Evolutionary conservation across 2,888 invertebrate genomes (phyloP), one percentile per base, ranked within the genome.

Genomic region (Cryptocephalus moraei): DNA sequence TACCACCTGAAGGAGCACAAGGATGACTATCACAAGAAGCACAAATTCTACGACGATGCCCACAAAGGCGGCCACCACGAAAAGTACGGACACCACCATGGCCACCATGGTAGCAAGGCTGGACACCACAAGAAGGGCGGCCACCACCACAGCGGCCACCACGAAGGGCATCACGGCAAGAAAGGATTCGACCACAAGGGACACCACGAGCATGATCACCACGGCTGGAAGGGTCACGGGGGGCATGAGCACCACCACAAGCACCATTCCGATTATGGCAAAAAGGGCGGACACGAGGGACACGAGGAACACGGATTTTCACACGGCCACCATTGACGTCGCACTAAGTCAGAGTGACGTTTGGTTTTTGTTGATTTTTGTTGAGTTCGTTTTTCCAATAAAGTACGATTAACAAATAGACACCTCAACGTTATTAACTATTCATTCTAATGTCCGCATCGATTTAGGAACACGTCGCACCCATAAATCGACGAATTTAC

Each of bases 1-100:
- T 89, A 81, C 68, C 90, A 90, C 62, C 84, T 88, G 67, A 88
- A 89, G 63, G 84, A 84, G 38, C 86, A 89, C 70, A 91, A 91
- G 65, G 90, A 90, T 62, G 90, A 90, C 65, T 89, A 84, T 64
- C 83, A 87, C 62, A 90, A 90, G 68, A 84, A 87, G 62, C 88
- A 88, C 68, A 89, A 89, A 68, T 90, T 90, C 75, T 90, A 90
- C 71, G 89, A 90, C 64, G 88, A 90, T 66, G 84, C 83, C 68
- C 86, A 90, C 69, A 87, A 89, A 64, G 86, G 84, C 6, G 89
- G 89, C 0, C 82, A 88, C 62, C 88, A 90, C 65, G 80, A 82
- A 69, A 90, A 89, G 63, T 84, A 85, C 61, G 89, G 88, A 11
- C 80, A 84, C 65, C 83, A 84, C 71, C 83, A 88, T 62, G 84